Percentiles rank a stretch among this genome's conserved stretches.
Conservation (phyloP, 2,888 invertebrate genomes). For the Arge pagana region DNA sequence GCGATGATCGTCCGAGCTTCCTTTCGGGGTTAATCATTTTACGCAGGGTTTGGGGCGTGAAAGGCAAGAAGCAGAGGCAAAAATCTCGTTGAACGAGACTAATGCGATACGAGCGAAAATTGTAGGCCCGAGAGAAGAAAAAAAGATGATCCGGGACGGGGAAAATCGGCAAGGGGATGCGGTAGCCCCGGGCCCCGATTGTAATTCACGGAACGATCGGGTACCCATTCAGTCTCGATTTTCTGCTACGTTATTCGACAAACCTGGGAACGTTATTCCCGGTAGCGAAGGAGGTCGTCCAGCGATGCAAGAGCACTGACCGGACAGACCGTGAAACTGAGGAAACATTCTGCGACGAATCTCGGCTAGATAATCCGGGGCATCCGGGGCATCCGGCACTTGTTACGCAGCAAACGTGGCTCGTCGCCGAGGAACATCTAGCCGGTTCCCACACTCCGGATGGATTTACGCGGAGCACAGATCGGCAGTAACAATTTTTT, state of each 20-base stretch:
- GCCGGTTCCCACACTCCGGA: too few species aligned
- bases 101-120: conserved; percentile 23
- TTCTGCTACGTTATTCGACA: conserved; percentile 7
- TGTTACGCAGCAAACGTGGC: conserved; percentile 32
- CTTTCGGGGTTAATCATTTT: not conserved
- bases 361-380: too few species aligned
- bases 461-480: too few species aligned
- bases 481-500: too few species aligned
- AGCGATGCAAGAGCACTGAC: conserved; percentile 14
- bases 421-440: too few species aligned
- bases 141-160: conserved; percentile 23
- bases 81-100: conserved; percentile 48
- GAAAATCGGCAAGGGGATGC: conserved; percentile 18
- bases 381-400: conserved; percentile 51
- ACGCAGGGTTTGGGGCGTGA: too few species aligned
- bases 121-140: too few species aligned
- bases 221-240: conserved; percentile 3
- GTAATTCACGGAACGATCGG: conserved; percentile 23
- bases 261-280: conserved; percentile 11
- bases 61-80: too few species aligned
- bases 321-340: conserved; percentile 37
- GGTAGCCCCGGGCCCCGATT: conserved; percentile 4
- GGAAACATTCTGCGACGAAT: conserved; percentile 38
- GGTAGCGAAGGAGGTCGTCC: not conserved
- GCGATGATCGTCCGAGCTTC: not conserved